These are phyloP conservation scores for Platerodrilus igneus DNA, from an alignment of 2,888 invertebrate genomes.

Conservation along the genomic window DNA sequence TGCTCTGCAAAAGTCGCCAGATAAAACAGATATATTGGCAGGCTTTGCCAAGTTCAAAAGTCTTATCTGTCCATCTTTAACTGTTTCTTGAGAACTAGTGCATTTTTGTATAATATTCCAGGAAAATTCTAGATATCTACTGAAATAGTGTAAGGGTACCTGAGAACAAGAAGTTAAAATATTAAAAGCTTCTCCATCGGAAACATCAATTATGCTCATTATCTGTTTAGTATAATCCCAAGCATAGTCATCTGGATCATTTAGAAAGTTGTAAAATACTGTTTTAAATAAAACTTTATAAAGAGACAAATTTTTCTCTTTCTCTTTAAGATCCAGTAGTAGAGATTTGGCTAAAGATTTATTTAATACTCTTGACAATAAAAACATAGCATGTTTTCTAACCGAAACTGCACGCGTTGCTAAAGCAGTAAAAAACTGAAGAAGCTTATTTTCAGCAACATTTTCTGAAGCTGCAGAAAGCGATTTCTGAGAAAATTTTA, in stretches of 20 bases:
- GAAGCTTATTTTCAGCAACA: constrained; percentile 11
- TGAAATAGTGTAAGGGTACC: constrained; percentile 3
- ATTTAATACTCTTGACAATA: constrained; percentile 8
- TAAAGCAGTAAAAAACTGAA: constrained; percentile 3
- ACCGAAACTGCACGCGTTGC: constrained; percentile 12
- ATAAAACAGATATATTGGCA: neutral
- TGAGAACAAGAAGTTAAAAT: constrained; percentile 3
- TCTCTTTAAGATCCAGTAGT: neutral
- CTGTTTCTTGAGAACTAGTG: neutral
- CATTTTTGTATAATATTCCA: constrained; percentile 3
- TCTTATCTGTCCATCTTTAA: constrained; percentile 4
- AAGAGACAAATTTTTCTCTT: constrained; percentile 12
- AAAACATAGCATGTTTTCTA: constrained; percentile 15
- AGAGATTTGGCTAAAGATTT: neutral
- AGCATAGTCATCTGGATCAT: constrained; percentile 10
- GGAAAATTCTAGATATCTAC: neutral
- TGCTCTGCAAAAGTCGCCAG: constrained; percentile 4
- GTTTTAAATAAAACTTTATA: constrained; percentile 8
- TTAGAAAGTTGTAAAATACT: constrained; percentile 11
- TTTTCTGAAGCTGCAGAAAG: constrained; percentile 7
- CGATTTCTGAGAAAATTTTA: constrained; percentile 10
- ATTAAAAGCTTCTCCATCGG: constrained; percentile 11
- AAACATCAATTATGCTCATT: constrained; percentile 1
- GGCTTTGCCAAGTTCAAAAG: constrained; percentile 2
- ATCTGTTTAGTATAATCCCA: constrained; percentile 11